Base-by-base conservation (phyloP, 2,888 invertebrate species). In the Omphaloscelis lunosa region DNA sequence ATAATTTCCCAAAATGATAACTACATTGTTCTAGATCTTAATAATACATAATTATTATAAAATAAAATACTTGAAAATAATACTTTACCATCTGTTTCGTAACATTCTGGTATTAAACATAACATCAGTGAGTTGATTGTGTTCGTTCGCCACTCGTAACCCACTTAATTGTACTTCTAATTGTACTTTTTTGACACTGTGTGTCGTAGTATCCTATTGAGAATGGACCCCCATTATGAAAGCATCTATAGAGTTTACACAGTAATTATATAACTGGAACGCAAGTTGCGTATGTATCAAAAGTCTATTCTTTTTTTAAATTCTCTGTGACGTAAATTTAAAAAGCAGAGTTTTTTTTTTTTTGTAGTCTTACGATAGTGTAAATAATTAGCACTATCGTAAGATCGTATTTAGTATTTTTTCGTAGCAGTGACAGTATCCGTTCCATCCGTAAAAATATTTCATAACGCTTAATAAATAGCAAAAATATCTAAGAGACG, bases 201-300 rank as follows among this genome's bases (percentile, higher is more conserved):
- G n/a, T 73, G 29, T 59, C 29, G 17, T 41, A 67, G 67, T 79
- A 69, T 72, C 66, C 39, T 76, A 83, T 69, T 59, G 75, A 67
- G 59, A 65, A 58, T 39, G 53, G 76, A 70, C 34, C 48, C 15
- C 51, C 63, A 71, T 73, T 83, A 84, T 77, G 77, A 85, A 84
- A 87, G 68, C 75, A 53, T 68, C 20, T 77, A 69, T 66, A 81
- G 15, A 72, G 68, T 86, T 75, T 72, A 79, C 71, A 62, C 20
- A 68, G 45, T 15, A 15, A 69, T 86, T 86, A 82, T 29, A 56
- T 88, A 88, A 86, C 45, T 86, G 58, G 61, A 72, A 77, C 51
- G 45, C 72, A 62, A 72, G 75, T 84, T 82, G 79, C 77, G 87
- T 80, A 66, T 65, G 65, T 75, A 29, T 77, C 51, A 34, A 29